Conservation (phyloP, 2,888 invertebrate species). For the Aphidoletes aphidimyza region DNA sequence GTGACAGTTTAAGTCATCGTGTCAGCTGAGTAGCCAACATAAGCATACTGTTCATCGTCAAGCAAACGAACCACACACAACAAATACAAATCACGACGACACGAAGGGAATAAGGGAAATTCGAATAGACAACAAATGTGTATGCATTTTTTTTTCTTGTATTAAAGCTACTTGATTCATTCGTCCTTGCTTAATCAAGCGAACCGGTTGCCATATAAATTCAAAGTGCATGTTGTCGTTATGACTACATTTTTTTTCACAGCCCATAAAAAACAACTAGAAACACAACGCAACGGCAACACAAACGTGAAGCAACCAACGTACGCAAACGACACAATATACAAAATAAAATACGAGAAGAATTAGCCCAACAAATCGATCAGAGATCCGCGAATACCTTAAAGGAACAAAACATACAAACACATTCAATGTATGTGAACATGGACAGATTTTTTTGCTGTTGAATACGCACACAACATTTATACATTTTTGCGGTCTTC, state of each 20-base stretch:
- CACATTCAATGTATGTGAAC: conserved; percentile 23
- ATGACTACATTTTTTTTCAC: conserved; percentile 23
- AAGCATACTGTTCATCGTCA: not conserved
- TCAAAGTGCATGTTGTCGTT: conserved; percentile 32
- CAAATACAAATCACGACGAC: not conserved
- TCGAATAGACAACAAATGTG: not conserved
- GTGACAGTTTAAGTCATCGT: conserved; percentile 18
- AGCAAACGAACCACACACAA: conserved; percentile 4
- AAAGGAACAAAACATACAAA: conserved; percentile 28
- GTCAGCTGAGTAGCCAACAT: not conserved
- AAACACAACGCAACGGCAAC: not conserved
- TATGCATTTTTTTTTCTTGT: not conserved
- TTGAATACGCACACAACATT: no score
- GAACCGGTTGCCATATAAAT: conserved; percentile 53
- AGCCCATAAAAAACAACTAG: conserved; percentile 23
- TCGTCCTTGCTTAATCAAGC: conserved; percentile 53
- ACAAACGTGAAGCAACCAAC: not conserved
- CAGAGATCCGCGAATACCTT: conserved; percentile 48
- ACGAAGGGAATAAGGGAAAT: not conserved
- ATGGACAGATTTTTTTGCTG: not conserved
- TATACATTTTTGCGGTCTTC: not conserved
- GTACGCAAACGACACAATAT: no score
- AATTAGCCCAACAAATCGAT: conserved; percentile 53
- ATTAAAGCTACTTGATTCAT: conserved; percentile 11
- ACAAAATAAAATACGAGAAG: not conserved